Evolutionary conservation across 1,140 invertebrate genomes (phyloP).

Genomic region (Drosophila azteca): DNA sequence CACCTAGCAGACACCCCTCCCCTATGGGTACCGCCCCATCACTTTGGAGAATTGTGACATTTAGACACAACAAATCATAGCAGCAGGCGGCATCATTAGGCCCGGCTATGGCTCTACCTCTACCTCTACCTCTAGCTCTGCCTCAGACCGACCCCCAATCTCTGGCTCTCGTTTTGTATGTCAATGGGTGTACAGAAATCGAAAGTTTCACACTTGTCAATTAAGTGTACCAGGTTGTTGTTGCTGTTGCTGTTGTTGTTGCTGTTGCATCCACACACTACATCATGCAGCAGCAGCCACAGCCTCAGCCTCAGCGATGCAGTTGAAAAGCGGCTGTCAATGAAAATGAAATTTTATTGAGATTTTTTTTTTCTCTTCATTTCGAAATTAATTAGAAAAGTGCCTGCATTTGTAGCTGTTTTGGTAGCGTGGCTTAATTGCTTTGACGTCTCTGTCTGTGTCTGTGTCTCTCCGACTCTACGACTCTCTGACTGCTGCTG

Average conservation of each 20-base stretch:
- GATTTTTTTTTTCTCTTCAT: conserved; percentile 56
- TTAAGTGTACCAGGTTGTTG: conserved; percentile 70
- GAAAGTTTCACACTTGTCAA: conserved; percentile 82
- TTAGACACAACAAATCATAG: conserved; percentile 80
- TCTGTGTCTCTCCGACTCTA: too few relatives aligned
- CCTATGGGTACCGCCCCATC: conserved; percentile 32
- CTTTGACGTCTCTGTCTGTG: conserved; percentile 58
- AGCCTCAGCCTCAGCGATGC: conserved; percentile 31
- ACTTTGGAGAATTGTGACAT: conserved; percentile 76
- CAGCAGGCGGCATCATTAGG: conserved; percentile 69
- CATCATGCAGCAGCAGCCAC: conserved; percentile 40
- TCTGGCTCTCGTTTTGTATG: conserved; percentile 59
- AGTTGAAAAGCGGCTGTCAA: conserved; percentile 81
- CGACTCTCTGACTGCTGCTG: background rate
- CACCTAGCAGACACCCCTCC: conserved; percentile 10
- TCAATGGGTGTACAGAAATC: conserved; percentile 82
- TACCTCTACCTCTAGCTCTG: background rate
- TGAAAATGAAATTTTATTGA: conserved; percentile 83
- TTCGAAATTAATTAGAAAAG: conserved; percentile 79
- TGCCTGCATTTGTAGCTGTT: conserved; percentile 54
- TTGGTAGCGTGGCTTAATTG: conserved; percentile 74
- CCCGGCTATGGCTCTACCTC: conserved; percentile 4
- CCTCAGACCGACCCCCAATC: background rate
- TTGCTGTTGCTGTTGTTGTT: conserved; percentile 48
- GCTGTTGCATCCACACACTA: conserved; percentile 51